Evolutionary conservation across 1,140 invertebrate genomes (phyloP).

Genomic region (Epicauta chinensis): DNA sequence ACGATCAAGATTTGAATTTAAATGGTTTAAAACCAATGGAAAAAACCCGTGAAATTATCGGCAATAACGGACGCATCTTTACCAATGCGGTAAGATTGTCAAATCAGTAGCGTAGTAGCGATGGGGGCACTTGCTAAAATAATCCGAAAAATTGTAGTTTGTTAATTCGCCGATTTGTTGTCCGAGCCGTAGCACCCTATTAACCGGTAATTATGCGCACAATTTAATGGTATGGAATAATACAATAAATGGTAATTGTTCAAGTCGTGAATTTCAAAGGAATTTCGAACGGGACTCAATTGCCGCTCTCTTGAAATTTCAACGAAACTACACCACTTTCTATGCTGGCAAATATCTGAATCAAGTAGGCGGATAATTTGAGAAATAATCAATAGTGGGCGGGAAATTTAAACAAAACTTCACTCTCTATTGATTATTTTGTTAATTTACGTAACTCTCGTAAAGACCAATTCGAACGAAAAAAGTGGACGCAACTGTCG

Average conservation of each 20-base stretch:
- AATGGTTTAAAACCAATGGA: slow-evolving; percentile 70
- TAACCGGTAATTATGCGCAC: slow-evolving; percentile 80
- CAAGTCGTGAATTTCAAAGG: slow-evolving; percentile 58
- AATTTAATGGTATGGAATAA: slow-evolving; percentile 77
- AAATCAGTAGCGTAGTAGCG: neutral
- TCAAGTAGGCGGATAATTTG: slow-evolving; percentile 57
- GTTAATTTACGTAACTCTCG: too few species aligned
- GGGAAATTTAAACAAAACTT: too few species aligned
- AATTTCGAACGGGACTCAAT: slow-evolving; percentile 60
- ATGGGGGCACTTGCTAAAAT: too few species aligned
- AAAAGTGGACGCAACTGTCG: too few species aligned
- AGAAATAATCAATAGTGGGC: too few species aligned
- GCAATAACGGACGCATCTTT: slow-evolving; percentile 58
- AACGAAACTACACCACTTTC: slow-evolving; percentile 66
- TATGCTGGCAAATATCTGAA: slow-evolving; percentile 86
- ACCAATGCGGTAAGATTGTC: slow-evolving; percentile 58
- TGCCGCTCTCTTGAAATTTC: slow-evolving; percentile 52
- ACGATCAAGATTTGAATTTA: slow-evolving; percentile 77
- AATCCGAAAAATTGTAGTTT: slow-evolving; percentile 49
- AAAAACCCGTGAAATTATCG: slow-evolving; percentile 56
- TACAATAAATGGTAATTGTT: slow-evolving; percentile 69
- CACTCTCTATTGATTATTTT: too few species aligned
- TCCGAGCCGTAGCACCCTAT: slow-evolving; percentile 78
- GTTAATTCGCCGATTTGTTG: slow-evolving; percentile 79
- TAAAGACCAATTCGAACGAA: too few species aligned